Evolutionary conservation across 1,140 invertebrate genomes (phyloP), one percentile per base, ranked within the genome.

Genomic region (Mesaphorura yosii): DNA sequence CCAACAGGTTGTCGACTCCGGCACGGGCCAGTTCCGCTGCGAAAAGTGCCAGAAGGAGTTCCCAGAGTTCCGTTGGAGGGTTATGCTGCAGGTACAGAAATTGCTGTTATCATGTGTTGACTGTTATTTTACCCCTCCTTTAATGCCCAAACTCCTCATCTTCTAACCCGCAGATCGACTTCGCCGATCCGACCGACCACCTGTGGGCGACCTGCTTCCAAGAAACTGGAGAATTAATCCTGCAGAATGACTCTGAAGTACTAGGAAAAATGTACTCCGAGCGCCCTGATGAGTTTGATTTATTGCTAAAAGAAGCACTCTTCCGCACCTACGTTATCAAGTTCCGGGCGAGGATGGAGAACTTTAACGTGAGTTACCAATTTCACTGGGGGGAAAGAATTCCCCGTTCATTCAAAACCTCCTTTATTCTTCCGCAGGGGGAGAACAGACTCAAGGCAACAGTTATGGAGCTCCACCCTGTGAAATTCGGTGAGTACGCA

Each of bases 131-230:
- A 48, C 15, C 19, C 37, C 49, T 64, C 65, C 66, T 70, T n/a
- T n/a, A n/a, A n/a, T n/a, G n/a, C n/a, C n/a, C n/a, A n/a, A n/a
- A n/a, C n/a, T n/a, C n/a, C n/a, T n/a, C n/a, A n/a, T n/a, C n/a
- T n/a, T n/a, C n/a, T n/a, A n/a, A n/a, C n/a, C n/a, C n/a, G 28
- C 64, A 85, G 81, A 69, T 81, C 58, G 82, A 82, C 64, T 71
- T 96, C 31, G 81, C 82, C 1, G 94, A 98, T 72, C 80, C 73
- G 67, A 79, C 81, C 25, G 81, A 78, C 23, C 80, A 80, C 66
- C 78, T 84, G 46, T 96, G 92, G 83, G 79, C 85, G 1, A 94
- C 88, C 12, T 79, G 85, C 37, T 98, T 98, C 67, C 86, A 82
- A 63, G 88, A 93, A 22, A 76, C 80, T 14, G 89, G 83, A 1